phyloP scores from a whole-genome alignment of 2,888 invertebrate genomes.

The Trachelus stipa region DNA sequence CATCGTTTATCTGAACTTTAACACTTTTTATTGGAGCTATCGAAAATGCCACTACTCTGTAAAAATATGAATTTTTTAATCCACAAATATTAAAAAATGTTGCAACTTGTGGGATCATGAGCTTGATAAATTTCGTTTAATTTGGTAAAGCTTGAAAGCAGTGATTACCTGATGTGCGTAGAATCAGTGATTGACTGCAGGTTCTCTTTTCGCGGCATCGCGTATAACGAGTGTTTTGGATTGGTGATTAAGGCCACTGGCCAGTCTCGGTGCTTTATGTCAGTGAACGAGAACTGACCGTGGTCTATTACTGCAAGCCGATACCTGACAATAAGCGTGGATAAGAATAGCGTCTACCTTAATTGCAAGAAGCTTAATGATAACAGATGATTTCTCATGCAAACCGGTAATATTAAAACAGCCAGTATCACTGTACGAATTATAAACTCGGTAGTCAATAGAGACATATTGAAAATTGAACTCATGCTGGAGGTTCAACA shows the following conservation, averaged over 20 bases:
- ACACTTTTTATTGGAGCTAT: conserved; percentile 74
- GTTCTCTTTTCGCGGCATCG: conserved; percentile 81
- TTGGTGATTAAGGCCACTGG: conserved; percentile 88
- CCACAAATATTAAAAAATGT: background rate
- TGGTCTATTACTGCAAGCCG: conserved; percentile 89
- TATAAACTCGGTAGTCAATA: background rate
- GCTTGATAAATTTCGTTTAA: background rate
- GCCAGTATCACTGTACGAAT: background rate
- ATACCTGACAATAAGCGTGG: conserved; percentile 69
- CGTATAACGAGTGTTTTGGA: conserved; percentile 86
- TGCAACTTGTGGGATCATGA: background rate
- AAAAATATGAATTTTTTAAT: conserved; percentile 34
- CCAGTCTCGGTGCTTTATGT: conserved; percentile 81
- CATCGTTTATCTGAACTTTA: conserved; percentile 75
- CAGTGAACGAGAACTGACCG: conserved; percentile 87
- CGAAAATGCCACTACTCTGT: conserved; percentile 83
- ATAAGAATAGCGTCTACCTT: conserved; percentile 31
- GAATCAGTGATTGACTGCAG: conserved; percentile 75
- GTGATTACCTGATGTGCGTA: conserved; percentile 78
- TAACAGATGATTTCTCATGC: background rate
- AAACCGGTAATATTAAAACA: background rate
- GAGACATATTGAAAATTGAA: background rate
- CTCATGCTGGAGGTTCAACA: background rate
- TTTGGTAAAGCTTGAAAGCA: background rate
- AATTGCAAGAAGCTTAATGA: background rate